Evolutionary conservation across 1,140 invertebrate species (phyloP).

Genomic region (Drosophila kurseongensis): DNA sequence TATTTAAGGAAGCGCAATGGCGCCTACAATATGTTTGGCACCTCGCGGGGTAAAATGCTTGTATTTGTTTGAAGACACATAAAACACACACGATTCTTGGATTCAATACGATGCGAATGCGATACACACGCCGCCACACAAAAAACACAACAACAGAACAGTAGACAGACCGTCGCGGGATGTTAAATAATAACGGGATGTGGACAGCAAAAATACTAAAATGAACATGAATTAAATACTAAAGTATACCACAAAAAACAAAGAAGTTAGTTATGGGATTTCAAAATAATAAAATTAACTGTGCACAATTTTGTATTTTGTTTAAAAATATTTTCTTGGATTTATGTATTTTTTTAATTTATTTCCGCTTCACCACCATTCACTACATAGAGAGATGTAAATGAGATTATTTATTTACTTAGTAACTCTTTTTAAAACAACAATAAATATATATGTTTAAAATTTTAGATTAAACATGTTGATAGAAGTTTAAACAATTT

Average conservation of each 20-base stretch:
- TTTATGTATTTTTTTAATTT: too few relatives aligned
- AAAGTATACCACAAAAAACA: neutral
- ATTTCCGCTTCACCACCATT: too few relatives aligned
- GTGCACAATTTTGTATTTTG: too few relatives aligned
- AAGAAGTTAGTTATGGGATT: too few relatives aligned
- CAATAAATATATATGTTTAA: too few relatives aligned
- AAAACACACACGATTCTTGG: slow-evolving; percentile 7
- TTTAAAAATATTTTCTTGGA: neutral
- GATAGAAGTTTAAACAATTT: too few relatives aligned
- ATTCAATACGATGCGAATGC: slow-evolving; percentile 8
- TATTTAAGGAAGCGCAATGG: slow-evolving; percentile 2
- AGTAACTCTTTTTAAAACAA: too few relatives aligned
- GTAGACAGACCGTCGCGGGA: neutral
- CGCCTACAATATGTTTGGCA: slow-evolving; percentile 22
- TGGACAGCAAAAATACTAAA: neutral
- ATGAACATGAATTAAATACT: neutral
- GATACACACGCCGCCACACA: slow-evolving; percentile 12
- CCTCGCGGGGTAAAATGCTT: slow-evolving; percentile 23
- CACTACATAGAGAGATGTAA: too few relatives aligned
- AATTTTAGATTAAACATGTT: too few relatives aligned
- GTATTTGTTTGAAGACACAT: slow-evolving; percentile 3
- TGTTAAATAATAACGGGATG: neutral
- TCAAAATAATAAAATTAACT: too few relatives aligned
- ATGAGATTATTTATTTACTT: too few relatives aligned
- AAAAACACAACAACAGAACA: slow-evolving; percentile 32